Evolutionary conservation across 2,888 invertebrate species (phyloP).

Genomic region (Nemapogon koenigi): DNA sequence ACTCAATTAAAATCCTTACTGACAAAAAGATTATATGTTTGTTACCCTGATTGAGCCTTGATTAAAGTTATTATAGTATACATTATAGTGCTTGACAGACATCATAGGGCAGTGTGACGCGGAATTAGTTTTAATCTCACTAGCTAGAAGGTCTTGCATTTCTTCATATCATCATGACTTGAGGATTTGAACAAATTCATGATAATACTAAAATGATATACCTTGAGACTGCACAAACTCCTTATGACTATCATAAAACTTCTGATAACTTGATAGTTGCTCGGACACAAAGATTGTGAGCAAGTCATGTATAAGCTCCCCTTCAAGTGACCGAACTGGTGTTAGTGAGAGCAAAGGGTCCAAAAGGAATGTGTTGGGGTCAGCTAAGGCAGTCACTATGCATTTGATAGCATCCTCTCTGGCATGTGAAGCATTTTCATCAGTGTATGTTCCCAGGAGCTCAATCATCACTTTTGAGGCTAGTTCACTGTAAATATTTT

Average conservation of each 20-base stretch:
- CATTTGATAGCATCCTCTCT: slow-evolving; percentile 96
- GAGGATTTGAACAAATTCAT: not conserved
- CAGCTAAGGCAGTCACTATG: slow-evolving; percentile 93
- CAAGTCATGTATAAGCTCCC: slow-evolving; percentile 93
- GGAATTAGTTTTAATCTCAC: too few relatives aligned
- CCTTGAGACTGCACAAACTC: slow-evolving; percentile 84
- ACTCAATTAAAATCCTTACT: too few relatives aligned
- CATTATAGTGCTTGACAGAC: too few relatives aligned
- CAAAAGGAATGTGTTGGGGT: slow-evolving; percentile 93
- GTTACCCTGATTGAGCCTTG: too few relatives aligned
- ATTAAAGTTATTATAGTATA: too few relatives aligned
- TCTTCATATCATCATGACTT: not conserved
- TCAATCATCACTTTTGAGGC: slow-evolving; percentile 98
- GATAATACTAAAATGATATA: slow-evolving; percentile 18
- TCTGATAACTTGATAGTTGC: slow-evolving; percentile 88
- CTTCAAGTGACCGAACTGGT: slow-evolving; percentile 94
- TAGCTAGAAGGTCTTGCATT: not conserved
- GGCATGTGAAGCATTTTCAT: slow-evolving; percentile 96
- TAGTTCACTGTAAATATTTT: slow-evolving; percentile 87
- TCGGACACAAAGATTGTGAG: slow-evolving; percentile 95
- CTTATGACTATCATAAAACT: slow-evolving; percentile 91
- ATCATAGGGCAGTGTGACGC: too few relatives aligned
- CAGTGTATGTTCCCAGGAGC: slow-evolving; percentile 93
- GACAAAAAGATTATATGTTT: too few relatives aligned
- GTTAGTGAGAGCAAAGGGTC: slow-evolving; percentile 93